Conservation (phyloP, 2,888 invertebrate species). For the Cremastinae sp. region DNA sequence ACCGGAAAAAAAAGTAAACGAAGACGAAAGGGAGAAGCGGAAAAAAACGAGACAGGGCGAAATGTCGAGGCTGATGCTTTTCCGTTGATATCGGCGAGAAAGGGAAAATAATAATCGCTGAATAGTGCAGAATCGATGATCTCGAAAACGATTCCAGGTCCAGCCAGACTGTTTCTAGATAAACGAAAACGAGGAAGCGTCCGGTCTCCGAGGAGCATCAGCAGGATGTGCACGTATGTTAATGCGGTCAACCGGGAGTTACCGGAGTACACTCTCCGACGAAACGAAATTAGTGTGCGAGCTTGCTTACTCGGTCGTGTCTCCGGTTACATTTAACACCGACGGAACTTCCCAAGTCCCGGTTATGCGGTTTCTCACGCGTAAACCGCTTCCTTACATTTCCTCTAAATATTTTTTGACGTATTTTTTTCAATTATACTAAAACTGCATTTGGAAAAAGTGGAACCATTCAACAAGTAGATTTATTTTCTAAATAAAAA, state of each 20-base stretch:
- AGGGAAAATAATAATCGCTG: too few relatives aligned
- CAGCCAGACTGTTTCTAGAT: background rate
- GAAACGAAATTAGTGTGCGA: conserved; percentile 36
- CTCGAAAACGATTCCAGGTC: too few relatives aligned
- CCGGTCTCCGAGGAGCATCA: conserved; percentile 23
- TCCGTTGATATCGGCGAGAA: conserved; percentile 24
- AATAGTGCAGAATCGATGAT: too few relatives aligned
- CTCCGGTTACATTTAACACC: conserved; percentile 20
- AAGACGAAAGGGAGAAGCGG: background rate
- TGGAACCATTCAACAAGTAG: too few relatives aligned
- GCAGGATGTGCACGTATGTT: conserved; percentile 22
- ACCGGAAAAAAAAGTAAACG: background rate
- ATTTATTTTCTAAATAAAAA: too few relatives aligned
- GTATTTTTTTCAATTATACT: too few relatives aligned
- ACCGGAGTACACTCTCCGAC: conserved; percentile 14
- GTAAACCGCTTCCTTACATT: background rate
- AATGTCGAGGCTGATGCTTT: conserved; percentile 9
- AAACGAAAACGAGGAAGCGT: conserved; percentile 5
- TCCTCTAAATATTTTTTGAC: background rate
- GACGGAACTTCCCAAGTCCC: conserved; percentile 19
- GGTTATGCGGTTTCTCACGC: background rate
- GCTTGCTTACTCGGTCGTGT: conserved; percentile 19
- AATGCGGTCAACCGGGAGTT: conserved; percentile 34
- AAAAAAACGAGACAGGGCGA: background rate
- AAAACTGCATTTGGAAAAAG: too few relatives aligned